Percentiles rank a stretch among this genome's conserved stretches.
These are phyloP conservation scores for Lamellibrachia luymesi DNA, from an alignment of 1,140 invertebrate species.

Conservation along the genomic window DNA sequence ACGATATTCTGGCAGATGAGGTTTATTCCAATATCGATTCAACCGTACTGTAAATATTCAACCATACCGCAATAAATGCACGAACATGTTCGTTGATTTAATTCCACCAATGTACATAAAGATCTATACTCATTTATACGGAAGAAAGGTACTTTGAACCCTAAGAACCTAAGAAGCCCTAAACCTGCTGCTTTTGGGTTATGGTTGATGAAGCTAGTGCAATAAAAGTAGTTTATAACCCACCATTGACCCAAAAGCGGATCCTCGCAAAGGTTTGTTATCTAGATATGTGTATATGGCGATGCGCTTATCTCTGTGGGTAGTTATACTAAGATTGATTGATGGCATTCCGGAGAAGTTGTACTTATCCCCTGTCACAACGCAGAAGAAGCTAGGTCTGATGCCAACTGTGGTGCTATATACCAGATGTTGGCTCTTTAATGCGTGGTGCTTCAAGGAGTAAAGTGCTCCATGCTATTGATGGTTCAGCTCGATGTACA, in stretches of 20 bases:
- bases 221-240: no score
- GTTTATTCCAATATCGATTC: background rate
- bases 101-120: no score
- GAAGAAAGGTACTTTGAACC: no score
- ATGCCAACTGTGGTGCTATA: background rate
- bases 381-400: background rate
- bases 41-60: background rate
- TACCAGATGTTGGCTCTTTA: background rate
- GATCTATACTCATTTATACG: no score
- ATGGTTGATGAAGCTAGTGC: no score
- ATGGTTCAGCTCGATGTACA: no score
- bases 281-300: background rate
- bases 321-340: background rate
- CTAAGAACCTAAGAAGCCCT: no score
- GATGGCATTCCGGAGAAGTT: background rate
- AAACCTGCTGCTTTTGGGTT: no score
- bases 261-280: background rate
- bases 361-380: background rate
- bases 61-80: background rate
- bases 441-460: background rate
- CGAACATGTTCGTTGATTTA: background rate
- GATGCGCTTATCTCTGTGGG: background rate
- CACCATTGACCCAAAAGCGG: no score
- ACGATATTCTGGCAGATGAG: no score
- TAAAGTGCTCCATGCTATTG: no score